Base-by-base conservation (phyloP, 1,140 invertebrate genomes). In the Heliconius nattereri region DNA sequence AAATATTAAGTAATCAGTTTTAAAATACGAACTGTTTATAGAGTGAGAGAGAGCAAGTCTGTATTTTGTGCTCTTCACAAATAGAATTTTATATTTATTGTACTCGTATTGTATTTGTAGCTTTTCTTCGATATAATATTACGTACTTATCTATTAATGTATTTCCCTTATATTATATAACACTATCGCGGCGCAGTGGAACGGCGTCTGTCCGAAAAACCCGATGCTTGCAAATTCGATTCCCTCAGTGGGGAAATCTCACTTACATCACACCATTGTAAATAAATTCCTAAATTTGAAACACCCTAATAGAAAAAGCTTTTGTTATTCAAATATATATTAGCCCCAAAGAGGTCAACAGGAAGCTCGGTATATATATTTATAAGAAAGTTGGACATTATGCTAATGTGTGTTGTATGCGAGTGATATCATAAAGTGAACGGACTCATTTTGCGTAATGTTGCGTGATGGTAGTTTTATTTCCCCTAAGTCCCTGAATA, bases 371-470 rank as follows among this genome's bases (percentile, higher is more conserved):
- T 66, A 16, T 29, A 66, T 66, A 29, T 66, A 29, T 16, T 66
- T 66, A 29, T 26, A 66, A 66, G 60, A 66, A 66, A 66, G 3
- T 66, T 66, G 60, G 60, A 66, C 60, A 66, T 66, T 66, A 66
- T 66, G 60, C 1, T 66, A 66, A 66, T 66, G 60, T 26, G 23
- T 29, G 26, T 29, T 5, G 60, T 29, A 3, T 26, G 26, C 26
- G 60, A 66, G 60, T 66, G 26, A 66, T 66, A 66, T 66, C 60
- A 66, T 66, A 66, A 66, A 3, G n/a, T 66, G 60, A 29, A 66
- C 26, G 54, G n/a, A n/a, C 54, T 60, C 54, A n/a, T 60, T 60
- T 60, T 26, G 54, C 7, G n/a, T 60, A 60, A 60, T 60, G 54
- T 60, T 60, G 54, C 54, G 54, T 60, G 54, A 60, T 60, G 13